Base-by-base conservation (phyloP, 2,888 invertebrate species). In the Tetropium fuscum region DNA sequence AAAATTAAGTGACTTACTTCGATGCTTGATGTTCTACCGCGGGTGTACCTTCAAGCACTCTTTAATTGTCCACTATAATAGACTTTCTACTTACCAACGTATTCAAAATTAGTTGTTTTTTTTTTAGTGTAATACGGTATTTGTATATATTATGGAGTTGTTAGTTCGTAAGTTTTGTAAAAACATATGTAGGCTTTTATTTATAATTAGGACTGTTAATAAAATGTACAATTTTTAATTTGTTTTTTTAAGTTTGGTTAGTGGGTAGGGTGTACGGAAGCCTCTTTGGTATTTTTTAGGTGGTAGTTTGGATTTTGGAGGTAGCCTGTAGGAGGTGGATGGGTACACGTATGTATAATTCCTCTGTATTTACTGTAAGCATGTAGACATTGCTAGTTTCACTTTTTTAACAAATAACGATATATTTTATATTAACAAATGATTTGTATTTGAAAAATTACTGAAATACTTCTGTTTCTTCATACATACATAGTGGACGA, bases 71-170 rank as follows among this genome's bases (percentile, higher is more conserved):
- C 2, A 13, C 13, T n/a, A n/a, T n/a, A n/a, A 13, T 32, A 1
- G 3, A 13, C 13, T 3, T 34, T 34, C 8, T 34, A 15, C 15
- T 11, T 13, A 13, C 11, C 11, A 13, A 5, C 6, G 34, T 1
- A 34, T 15, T 7, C n/a, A 13, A 10, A 11, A 32, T 7, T n/a
- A n/a, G n/a, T n/a, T n/a, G n/a, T n/a, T n/a, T 1, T 32, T 30
- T 32, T 34, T 11, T 32, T 10, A 40, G 6, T 40, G 10, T 20
- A 11, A 7, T 1, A 34, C 5, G 16, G 10, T 20, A 51, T 27
- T 27, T 51, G 51, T 51, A 51, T 27, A 51, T 51, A 51, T 40
- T 51, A 30, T 30, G 45, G 27, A 51, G 51, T 51, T 51, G 11
- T 25, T 22, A 16, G 27, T 44, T 20, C 6, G 13, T 48, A 48